A percentile compares a stretch with the other conserved stretches of the same genome.
Conservation (phyloP, 2,113 vertebrate species). For the Odocoileus virginianus region DNA sequence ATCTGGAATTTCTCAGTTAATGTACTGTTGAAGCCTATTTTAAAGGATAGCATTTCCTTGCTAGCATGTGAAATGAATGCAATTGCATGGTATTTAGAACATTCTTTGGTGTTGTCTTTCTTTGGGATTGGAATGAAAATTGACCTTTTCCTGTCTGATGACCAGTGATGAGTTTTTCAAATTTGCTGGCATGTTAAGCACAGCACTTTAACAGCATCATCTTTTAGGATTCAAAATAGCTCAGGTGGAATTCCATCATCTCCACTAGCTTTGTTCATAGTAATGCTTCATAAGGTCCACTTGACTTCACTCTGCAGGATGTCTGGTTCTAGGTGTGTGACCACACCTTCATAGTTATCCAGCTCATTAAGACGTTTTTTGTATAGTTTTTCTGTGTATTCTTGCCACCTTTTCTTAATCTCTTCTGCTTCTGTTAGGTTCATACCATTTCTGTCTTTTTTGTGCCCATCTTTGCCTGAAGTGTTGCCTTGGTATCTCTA, state of each 20-base stretch:
- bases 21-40: neutral
- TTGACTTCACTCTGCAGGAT: neutral
- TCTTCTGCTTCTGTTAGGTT: neutral
- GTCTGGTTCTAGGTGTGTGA: neutral
- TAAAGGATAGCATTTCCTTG: neutral
- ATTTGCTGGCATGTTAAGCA: neutral
- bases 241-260: neutral
- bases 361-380: neutral
- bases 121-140: neutral
- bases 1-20: neutral
- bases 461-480: neutral
- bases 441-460: neutral
- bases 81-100: neutral
- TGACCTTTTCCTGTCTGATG: neutral
- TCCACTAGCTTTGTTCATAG: neutral
- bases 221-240: neutral
- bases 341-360: neutral
- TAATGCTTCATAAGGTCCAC: neutral
- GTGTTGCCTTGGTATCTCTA: neutral
- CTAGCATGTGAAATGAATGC: neutral
- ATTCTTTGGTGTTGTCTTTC: neutral
- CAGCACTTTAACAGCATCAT: neutral
- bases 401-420: neutral
- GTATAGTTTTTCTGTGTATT: neutral
- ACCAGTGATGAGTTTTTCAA: neutral